A percentile compares a stretch with the other conserved stretches of the same genome.
phyloP scores from a whole-genome alignment of 2,888 invertebrate genomes.

The Idaea straminata region DNA sequence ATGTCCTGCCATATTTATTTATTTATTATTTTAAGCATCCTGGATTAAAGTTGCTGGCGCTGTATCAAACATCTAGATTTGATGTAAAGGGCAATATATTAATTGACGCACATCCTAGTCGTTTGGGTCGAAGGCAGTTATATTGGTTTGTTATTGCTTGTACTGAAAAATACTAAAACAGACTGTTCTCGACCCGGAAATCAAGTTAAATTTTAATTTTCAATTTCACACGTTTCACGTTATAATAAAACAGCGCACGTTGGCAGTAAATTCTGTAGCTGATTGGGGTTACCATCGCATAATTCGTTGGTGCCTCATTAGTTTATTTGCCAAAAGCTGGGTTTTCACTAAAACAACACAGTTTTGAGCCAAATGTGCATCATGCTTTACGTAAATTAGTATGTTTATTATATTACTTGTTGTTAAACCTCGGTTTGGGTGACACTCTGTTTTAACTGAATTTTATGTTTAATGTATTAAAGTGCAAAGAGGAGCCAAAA shows the following conservation, averaged over 20 bases:
- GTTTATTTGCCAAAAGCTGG: conserved; percentile 52
- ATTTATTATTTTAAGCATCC: too few relatives aligned
- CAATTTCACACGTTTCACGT: conserved; percentile 6
- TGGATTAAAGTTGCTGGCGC: too few relatives aligned
- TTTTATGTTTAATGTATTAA: neutral
- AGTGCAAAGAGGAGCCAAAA: neutral
- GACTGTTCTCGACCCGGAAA: neutral
- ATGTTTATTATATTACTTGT: conserved; percentile 25
- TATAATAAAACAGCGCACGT: conserved; percentile 17
- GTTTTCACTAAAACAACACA: conserved; percentile 43
- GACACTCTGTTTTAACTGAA: neutral
- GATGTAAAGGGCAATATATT: too few relatives aligned
- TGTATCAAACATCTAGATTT: too few relatives aligned
- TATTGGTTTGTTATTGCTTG: too few relatives aligned
- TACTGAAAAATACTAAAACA: too few relatives aligned
- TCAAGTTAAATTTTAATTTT: conserved; percentile 1
- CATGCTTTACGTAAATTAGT: conserved; percentile 29
- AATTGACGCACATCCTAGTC: too few relatives aligned
- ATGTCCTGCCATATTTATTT: too few relatives aligned
- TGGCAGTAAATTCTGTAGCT: conserved; percentile 29
- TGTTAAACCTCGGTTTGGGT: conserved; percentile 15
- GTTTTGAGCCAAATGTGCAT: conserved; percentile 46
- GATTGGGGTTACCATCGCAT: conserved; percentile 34
- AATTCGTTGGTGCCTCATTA: conserved; percentile 43
- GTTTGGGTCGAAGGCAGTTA: too few relatives aligned